Conservation (phyloP, 2,797 vertebrate species). For the Borostomias antarcticus region DNA sequence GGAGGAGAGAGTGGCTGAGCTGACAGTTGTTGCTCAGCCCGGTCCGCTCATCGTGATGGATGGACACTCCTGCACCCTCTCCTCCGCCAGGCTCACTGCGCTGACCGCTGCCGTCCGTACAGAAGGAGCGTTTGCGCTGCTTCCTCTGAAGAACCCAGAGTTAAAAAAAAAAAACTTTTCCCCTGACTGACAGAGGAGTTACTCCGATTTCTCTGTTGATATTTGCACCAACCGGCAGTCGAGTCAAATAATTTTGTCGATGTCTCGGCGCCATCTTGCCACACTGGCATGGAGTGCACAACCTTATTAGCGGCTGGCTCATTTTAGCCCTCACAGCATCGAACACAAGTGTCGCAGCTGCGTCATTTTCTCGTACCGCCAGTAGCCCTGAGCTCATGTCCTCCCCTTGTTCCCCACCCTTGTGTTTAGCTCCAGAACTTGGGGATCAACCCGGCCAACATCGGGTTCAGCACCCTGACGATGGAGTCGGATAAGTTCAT, state of each 20-base stretch:
- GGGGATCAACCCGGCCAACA: slow-evolving; percentile 97
- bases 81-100: too few relatives aligned
- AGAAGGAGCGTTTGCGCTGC: too few relatives aligned
- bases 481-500: slow-evolving; percentile 99
- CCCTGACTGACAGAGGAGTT: too few relatives aligned
- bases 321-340: neutral
- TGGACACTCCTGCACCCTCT: neutral
- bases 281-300: neutral
- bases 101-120: too few relatives aligned
- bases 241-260: neutral
- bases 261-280: too few relatives aligned
- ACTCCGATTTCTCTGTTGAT: neutral
- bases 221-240: neutral
- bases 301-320: neutral
- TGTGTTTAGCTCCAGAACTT: slow-evolving; percentile 93
- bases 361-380: neutral
- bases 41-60: neutral
- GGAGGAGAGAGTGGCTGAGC: slow-evolving; percentile 24
- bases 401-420: neutral
- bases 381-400: neutral
- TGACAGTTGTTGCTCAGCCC: slow-evolving; percentile 32
- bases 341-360: neutral
- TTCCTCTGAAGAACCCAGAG: too few relatives aligned
- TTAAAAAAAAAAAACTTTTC: too few relatives aligned
- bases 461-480: slow-evolving; percentile 97